Evolutionary conservation across 2,888 invertebrate genomes (phyloP).

Genomic region (Neoitamus cyanurus): DNA sequence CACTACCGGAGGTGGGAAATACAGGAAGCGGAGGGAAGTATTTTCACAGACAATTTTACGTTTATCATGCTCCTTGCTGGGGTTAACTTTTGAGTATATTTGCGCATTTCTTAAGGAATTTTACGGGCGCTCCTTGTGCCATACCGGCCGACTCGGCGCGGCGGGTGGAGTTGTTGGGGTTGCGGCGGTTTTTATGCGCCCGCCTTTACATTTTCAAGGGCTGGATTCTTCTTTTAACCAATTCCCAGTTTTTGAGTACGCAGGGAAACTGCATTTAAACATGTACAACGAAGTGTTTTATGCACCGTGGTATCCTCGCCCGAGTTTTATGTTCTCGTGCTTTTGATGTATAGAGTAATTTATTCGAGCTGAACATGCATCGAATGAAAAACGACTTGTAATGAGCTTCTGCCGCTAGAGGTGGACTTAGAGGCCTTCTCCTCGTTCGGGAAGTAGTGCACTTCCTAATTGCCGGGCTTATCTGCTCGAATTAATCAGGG

Average conservation of each 20-base stretch:
- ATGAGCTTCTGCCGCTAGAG: not conserved
- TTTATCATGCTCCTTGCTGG: not conserved
- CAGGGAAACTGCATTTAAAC: constrained; percentile 3
- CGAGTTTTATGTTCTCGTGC: not conserved
- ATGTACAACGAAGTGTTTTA: not conserved
- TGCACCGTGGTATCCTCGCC: not conserved
- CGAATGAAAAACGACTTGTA: constrained; percentile 3
- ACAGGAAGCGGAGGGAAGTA: not conserved
- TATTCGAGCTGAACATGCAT: constrained; percentile 28
- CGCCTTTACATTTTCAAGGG: constrained; percentile 7
- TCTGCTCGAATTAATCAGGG: not conserved
- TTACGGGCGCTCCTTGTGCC: not conserved
- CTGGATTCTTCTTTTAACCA: constrained; percentile 3
- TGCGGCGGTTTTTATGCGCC: not conserved
- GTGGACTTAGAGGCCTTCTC: not conserved
- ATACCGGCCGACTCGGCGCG: not conserved
- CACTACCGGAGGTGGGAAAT: constrained; percentile 4
- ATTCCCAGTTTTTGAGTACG: not conserved
- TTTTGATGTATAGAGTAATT: constrained; percentile 35
- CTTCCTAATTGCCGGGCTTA: not conserved
- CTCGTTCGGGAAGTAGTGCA: not conserved
- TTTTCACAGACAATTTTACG: constrained; percentile 23
- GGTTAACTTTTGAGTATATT: constrained; percentile 10
- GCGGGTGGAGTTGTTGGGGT: not conserved
- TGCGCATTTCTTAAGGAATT: constrained; percentile 23